These are phyloP conservation scores for Buathra laborator DNA, from an alignment of 2,888 invertebrate genomes.

Conservation along the genomic window DNA sequence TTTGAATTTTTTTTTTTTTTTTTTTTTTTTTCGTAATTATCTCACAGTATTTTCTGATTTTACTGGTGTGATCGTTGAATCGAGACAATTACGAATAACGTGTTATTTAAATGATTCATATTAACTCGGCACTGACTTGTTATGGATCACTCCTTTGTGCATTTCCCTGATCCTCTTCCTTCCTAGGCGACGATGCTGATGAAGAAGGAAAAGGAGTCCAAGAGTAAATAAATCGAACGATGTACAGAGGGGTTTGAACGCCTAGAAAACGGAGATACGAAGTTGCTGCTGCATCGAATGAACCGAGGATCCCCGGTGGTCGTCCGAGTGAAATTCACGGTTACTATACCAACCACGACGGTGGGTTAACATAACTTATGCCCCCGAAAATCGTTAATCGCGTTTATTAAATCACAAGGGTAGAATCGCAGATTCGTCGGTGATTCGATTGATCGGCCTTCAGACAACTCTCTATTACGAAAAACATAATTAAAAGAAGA, in stretches of 20 bases:
- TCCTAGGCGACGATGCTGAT: slow-evolving; percentile 99
- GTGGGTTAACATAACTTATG: background rate
- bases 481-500: background rate
- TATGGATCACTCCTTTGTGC: slow-evolving; percentile 71
- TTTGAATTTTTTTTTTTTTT: slow-evolving; percentile 1
- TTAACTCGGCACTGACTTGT: slow-evolving; percentile 68
- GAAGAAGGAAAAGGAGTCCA: slow-evolving; percentile 89
- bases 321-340: slow-evolving; percentile 74
- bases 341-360: slow-evolving; percentile 1
- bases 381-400: slow-evolving; percentile 11
- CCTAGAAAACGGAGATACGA: slow-evolving; percentile 42
- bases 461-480: slow-evolving; percentile 22
- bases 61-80: slow-evolving; percentile 39
- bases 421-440: slow-evolving; percentile 61
- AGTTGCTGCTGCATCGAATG: slow-evolving; percentile 83
- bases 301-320: slow-evolving; percentile 85
- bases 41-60: slow-evolving; percentile 48
- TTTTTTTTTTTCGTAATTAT: slow-evolving; percentile 46
- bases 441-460: slow-evolving; percentile 63
- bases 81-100: slow-evolving; percentile 43
- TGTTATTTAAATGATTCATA: slow-evolving; percentile 53
- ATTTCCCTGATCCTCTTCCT: slow-evolving; percentile 84
- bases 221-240: slow-evolving; percentile 89
- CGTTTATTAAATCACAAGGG: slow-evolving; percentile 48
- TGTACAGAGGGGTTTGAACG: slow-evolving; percentile 21